phyloP scores from a whole-genome alignment of 2,113 vertebrate species.

The Pygoscelis antarcticus region DNA sequence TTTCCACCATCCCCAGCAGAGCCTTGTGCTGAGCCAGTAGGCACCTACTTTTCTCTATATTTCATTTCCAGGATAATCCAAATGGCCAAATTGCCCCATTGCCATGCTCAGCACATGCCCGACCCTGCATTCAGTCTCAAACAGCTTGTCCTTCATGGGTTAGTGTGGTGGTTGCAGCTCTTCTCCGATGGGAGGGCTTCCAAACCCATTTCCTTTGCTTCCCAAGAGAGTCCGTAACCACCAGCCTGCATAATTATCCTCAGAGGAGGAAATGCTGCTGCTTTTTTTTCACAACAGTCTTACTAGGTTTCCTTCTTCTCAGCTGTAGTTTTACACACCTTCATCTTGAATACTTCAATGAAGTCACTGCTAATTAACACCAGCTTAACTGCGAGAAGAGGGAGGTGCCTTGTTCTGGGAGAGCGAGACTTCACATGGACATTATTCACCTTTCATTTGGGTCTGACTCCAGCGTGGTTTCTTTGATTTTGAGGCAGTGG shows the following conservation, averaged over 20 bases:
- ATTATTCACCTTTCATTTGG: background rate
- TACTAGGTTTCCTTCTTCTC: background rate
- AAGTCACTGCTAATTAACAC: background rate
- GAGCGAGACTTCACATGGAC: accelerated
- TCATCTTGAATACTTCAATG: background rate
- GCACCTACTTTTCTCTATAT: background rate
- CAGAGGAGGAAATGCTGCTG: background rate
- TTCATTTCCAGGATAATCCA: background rate
- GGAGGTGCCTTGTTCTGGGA: background rate
- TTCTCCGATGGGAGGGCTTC: background rate
- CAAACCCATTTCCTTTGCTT: background rate
- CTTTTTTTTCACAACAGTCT: background rate
- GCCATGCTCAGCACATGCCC: background rate
- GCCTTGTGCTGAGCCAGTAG: background rate
- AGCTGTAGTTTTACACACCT: background rate
- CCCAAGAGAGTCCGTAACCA: background rate
- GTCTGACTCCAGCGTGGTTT: background rate
- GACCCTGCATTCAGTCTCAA: background rate
- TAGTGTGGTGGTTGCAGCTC: background rate
- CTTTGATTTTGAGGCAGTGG: background rate
- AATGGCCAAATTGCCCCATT: background rate
- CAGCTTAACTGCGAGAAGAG: background rate
- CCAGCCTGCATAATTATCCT: background rate
- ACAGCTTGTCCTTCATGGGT: background rate
- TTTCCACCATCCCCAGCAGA: background rate